phyloP scores from a whole-genome alignment of 2,888 invertebrate species.

The Ormyrus nitidulus region DNA sequence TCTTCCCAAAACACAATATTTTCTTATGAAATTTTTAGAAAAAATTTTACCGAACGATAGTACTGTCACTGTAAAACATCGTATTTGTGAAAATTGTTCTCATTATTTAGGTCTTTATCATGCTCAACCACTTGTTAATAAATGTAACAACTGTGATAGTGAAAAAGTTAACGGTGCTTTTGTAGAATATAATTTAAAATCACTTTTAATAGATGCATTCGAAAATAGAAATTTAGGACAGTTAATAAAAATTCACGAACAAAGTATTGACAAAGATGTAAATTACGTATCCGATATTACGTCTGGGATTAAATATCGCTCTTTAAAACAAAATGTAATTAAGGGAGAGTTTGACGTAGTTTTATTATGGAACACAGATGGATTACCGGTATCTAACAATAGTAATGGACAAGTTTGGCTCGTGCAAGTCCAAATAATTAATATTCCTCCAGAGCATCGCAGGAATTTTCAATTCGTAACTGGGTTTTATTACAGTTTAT shows the following conservation, averaged over 20 bases:
- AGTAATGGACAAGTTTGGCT: slow-evolving; percentile 48
- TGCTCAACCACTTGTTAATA: slow-evolving; percentile 1
- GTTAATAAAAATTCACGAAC: background rate
- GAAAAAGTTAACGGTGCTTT: slow-evolving; percentile 38
- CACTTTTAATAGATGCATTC: slow-evolving; percentile 41
- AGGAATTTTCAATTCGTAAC: slow-evolving; percentile 30
- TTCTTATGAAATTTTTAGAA: slow-evolving; percentile 31
- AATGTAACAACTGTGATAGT: slow-evolving; percentile 11
- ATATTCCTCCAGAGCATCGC: slow-evolving; percentile 43
- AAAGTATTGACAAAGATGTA: slow-evolving; percentile 4
- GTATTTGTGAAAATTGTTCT: no score
- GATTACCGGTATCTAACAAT: slow-evolving; percentile 38
- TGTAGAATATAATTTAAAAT: slow-evolving; percentile 44
- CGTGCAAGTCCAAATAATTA: slow-evolving; percentile 41
- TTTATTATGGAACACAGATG: no score
- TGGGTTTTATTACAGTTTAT: slow-evolving; percentile 49
- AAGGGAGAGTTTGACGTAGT: no score
- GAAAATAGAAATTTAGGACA: slow-evolving; percentile 14
- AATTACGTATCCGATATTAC: slow-evolving; percentile 38
- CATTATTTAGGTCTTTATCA: slow-evolving; percentile 24
- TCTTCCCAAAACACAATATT: slow-evolving; percentile 38
- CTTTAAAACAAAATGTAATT: no score
- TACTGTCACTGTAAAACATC: no score
- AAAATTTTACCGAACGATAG: slow-evolving; percentile 22
- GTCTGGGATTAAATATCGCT: no score